Evolutionary conservation across 2,888 invertebrate genomes (phyloP).

Genomic region (Plusia festucae): DNA sequence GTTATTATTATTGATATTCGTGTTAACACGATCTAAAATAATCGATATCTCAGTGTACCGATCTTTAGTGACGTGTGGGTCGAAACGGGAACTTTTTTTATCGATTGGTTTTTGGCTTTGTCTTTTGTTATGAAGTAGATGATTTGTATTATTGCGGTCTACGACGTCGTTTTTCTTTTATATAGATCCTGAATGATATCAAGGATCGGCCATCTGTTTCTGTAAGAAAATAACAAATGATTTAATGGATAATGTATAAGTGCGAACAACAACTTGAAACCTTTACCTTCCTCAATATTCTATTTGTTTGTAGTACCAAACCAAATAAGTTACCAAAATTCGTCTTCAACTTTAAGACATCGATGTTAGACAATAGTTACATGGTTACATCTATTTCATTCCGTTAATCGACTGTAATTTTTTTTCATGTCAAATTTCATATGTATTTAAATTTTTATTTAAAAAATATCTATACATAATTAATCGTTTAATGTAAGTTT

Average conservation of each 20-base stretch:
- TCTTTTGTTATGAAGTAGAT: slow-evolving; percentile 43
- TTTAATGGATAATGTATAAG: not conserved
- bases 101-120: slow-evolving; percentile 44
- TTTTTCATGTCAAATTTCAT: too few relatives aligned
- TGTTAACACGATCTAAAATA: slow-evolving; percentile 65
- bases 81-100: slow-evolving; percentile 51
- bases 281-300: not conserved
- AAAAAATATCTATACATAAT: too few relatives aligned
- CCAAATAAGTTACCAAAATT: too few relatives aligned
- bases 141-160: slow-evolving; percentile 42
- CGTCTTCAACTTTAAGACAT: too few relatives aligned
- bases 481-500: too few relatives aligned
- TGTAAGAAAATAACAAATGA: not conserved
- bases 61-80: slow-evolving; percentile 59
- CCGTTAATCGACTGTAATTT: too few relatives aligned
- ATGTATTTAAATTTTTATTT: too few relatives aligned
- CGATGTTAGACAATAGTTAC: too few relatives aligned
- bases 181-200: slow-evolving; percentile 11
- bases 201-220: slow-evolving; percentile 13
- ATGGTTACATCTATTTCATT: too few relatives aligned
- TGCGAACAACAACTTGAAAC: not conserved
- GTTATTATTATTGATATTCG: slow-evolving; percentile 66
- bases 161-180: slow-evolving; percentile 24
- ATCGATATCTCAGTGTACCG: slow-evolving; percentile 60
- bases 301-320: not conserved